Conservation (phyloP, 2,888 invertebrate species). For the Torymus aiolomorphi region DNA sequence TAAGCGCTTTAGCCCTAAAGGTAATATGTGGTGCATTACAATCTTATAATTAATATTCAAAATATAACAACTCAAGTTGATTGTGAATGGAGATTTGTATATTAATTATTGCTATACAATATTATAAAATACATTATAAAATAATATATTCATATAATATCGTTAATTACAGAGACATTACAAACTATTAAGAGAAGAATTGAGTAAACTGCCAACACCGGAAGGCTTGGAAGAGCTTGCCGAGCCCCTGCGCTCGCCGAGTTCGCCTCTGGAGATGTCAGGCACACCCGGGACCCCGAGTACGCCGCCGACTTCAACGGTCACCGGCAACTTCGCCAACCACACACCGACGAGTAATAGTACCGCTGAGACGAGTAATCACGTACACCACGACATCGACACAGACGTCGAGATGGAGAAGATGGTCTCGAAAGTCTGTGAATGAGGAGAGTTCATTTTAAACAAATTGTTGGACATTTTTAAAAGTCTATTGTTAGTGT, state of each 20-base stretch:
- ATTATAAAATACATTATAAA: background rate
- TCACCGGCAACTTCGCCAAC: constrained; percentile 57
- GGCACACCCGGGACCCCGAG: constrained; percentile 69
- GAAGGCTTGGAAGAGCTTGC: constrained; percentile 84
- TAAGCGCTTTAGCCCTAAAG: constrained; percentile 86
- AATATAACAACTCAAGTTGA: background rate
- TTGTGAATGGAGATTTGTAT: background rate
- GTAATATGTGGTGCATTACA: constrained; percentile 71
- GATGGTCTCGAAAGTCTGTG: constrained; percentile 84
- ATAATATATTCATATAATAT: constrained; percentile 10
- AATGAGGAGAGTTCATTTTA: constrained; percentile 76
- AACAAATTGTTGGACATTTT: constrained; percentile 75
- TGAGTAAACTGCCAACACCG: constrained; percentile 89
- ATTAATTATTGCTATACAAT: background rate
- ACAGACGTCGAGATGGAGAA: constrained; percentile 87
- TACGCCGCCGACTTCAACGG: constrained; percentile 67
- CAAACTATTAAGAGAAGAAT: constrained; percentile 89
- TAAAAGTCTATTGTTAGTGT: constrained; percentile 71
- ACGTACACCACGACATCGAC: constrained; percentile 77
- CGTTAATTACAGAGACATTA: constrained; percentile 82
- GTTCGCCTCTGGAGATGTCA: constrained; percentile 74
- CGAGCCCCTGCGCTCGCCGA: constrained; percentile 76
- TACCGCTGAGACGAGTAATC: constrained; percentile 66
- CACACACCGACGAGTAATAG: constrained; percentile 63
- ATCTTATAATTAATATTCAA: no score